Base-by-base conservation (phyloP, 1,140 invertebrate species). In the Contarinia nasturtii region DNA sequence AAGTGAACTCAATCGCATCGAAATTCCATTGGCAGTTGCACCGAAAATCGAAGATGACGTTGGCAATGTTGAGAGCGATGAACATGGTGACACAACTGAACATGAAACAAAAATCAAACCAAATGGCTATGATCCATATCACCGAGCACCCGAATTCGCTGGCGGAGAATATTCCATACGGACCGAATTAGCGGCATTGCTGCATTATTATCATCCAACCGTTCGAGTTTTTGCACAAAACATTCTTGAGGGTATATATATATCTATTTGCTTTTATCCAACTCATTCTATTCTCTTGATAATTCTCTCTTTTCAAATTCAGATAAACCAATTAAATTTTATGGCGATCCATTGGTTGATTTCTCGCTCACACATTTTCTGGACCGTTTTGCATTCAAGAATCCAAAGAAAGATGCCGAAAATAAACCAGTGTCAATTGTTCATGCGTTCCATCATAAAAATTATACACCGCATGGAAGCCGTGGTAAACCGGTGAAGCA, bases 371-470 rank as follows among this genome's bases (percentile, higher is more conserved):
- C 88, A 20, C 69, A 86, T 49, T 98, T 97, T 59, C 66, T 97
- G 11, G 92, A 98, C 59, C 72, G 91, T 48, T 97, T 95, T 64
- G 87, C 90, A 2, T 97, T 90, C 57, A 89, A 93, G 63, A 98
- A 98, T 71, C 90, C 93, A 0, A 97, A 97, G 63, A 80, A 79
- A 50, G 63, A 64, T 15, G 59, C 70, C 36, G 61, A 70, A 2
- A 62, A 65, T 22, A 53, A 57, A 45, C 56, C 54, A 36, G 59
- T 63, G 12, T 61, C 47, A 50, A 47, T 53, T 2, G 46, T 52
- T 7, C 19, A 27, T 18, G 33, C 36, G 20, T 17, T 43, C 33
- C 56, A 59, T 38, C 59, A 60, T 27, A 57, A 55, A 2, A 21
- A 42, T 14, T 63, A 62, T 50, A 48, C 46, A 12, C 48, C 59